Evolutionary conservation across 2,113 vertebrate species (phyloP).

Genomic region (Odobenus rosmarus): DNA sequence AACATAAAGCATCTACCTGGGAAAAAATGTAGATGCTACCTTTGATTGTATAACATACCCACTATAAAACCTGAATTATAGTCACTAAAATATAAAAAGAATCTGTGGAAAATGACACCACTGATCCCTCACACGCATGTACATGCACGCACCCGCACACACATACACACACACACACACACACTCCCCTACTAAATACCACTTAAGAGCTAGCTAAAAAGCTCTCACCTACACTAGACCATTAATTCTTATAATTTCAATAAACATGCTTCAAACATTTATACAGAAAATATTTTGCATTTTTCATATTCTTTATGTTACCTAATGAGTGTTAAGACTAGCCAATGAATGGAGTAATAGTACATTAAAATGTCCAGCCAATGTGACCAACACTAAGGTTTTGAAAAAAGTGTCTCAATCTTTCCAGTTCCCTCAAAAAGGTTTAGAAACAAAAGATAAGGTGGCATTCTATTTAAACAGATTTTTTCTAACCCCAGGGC

Average conservation of each 20-base stretch:
- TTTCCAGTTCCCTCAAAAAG: not conserved
- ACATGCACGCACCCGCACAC: not conserved
- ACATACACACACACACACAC: not conserved
- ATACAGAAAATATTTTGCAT: not conserved
- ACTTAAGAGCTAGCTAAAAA: not conserved
- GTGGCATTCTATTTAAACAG: not conserved
- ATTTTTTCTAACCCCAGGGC: not conserved
- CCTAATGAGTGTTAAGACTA: not conserved
- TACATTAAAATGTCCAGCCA: not conserved
- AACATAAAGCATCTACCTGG: not conserved
- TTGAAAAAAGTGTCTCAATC: not conserved
- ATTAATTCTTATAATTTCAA: not conserved
- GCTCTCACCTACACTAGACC: not conserved
- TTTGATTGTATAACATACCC: not conserved
- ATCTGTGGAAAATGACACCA: not conserved
- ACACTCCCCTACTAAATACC: not conserved
- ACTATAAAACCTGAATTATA: constrained; percentile 19
- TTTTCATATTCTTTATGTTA: not conserved
- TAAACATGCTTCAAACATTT: not conserved
- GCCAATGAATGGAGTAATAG: not conserved
- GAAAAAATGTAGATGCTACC: not conserved
- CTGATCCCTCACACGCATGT: not conserved
- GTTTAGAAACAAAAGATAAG: not conserved
- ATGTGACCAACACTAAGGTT: not conserved
- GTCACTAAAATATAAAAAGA: constrained; percentile 23